These are phyloP conservation scores for Brachirus orientalis DNA, from an alignment of 2,113 vertebrate species.

Conservation along the genomic window DNA sequence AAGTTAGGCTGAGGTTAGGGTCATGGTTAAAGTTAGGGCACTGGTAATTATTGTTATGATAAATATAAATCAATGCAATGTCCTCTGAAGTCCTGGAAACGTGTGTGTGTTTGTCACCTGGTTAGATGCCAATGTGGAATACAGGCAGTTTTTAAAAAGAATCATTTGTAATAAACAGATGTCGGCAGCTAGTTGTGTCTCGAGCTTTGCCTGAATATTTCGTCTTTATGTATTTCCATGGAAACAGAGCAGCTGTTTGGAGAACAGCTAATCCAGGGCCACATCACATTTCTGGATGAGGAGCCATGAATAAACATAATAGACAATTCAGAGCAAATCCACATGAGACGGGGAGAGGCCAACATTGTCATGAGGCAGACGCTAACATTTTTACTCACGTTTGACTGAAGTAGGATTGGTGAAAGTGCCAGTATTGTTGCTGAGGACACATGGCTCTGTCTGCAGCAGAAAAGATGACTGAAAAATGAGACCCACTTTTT, in stretches of 20 bases:
- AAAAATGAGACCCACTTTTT: neutral
- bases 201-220: neutral
- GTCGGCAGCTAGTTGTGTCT: no score
- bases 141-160: no score
- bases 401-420: neutral
- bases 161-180: no score
- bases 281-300: constrained; percentile 26
- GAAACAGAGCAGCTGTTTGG: constrained; percentile 60
- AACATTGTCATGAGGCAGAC: neutral
- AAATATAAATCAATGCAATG: no score
- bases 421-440: no score
- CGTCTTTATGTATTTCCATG: constrained; percentile 17
- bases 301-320: constrained; percentile 43
- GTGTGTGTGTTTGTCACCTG: no score
- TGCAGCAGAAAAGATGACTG: neutral
- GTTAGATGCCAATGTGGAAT: no score
- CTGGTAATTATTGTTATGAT: no score
- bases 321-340: no score
- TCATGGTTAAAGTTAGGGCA: no score
- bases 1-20: no score
- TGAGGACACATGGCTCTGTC: neutral
- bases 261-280: constrained; percentile 53
- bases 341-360: neutral
- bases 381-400: neutral
- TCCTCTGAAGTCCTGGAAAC: no score